These are phyloP conservation scores for Plagodis dolabraria DNA, from an alignment of 2,888 invertebrate species.

Conservation along the genomic window DNA sequence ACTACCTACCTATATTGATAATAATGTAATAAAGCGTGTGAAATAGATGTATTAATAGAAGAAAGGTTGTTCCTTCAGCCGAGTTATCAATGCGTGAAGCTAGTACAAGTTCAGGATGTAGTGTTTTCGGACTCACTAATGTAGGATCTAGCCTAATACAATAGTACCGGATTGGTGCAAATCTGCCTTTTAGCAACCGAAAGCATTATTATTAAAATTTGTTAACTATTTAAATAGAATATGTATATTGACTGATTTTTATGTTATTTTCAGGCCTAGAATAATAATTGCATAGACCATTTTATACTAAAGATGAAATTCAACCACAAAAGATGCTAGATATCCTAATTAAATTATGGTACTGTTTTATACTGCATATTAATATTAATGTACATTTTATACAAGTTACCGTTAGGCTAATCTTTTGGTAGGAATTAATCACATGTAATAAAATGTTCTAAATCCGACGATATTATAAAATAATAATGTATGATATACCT, in stretches of 20 bases:
- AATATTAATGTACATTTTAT: constrained; percentile 79
- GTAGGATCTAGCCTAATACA: constrained; percentile 8
- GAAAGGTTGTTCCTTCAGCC: constrained; percentile 12
- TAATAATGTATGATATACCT: constrained; percentile 81
- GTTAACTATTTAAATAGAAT: constrained; percentile 48
- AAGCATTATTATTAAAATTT: constrained; percentile 49
- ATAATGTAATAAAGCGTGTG: constrained; percentile 17
- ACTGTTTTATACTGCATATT: constrained; percentile 78
- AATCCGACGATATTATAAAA: constrained; percentile 68
- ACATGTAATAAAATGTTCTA: constrained; percentile 78
- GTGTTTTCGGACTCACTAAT: constrained; percentile 17
- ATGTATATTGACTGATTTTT: constrained; percentile 56
- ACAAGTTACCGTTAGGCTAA: constrained; percentile 83
- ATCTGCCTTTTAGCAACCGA: constrained; percentile 35
- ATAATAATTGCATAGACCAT: constrained; percentile 70
- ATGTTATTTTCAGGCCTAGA: constrained; percentile 72
- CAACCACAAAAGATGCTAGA: constrained; percentile 68
- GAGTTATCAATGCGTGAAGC: constrained; percentile 22
- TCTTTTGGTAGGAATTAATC: constrained; percentile 78
- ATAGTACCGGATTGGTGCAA: constrained; percentile 33
- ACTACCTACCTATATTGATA: constrained; percentile 1
- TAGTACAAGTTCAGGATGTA: constrained; percentile 24
- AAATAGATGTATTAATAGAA: constrained; percentile 15
- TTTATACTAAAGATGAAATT: constrained; percentile 69
- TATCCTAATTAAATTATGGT: constrained; percentile 64